Base-by-base conservation (phyloP, 2,797 vertebrate species). In the Champsocephalus gunnari region DNA sequence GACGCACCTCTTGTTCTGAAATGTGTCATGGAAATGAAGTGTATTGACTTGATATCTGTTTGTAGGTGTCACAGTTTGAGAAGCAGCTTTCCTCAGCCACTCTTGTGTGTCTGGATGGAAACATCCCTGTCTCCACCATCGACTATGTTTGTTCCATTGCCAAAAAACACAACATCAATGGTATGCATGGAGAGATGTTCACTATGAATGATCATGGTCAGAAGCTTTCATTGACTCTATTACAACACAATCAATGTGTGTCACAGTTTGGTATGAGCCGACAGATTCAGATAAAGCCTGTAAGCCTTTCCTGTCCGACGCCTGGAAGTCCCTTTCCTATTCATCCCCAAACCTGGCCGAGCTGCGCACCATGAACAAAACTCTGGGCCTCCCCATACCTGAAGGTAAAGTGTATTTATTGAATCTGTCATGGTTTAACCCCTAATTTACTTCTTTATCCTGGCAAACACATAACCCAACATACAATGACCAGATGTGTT, bases 231-330 rank as follows among this genome's bases (percentile, higher is more conserved):
- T 63, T 71, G 32, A 63, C 68, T 80, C 62, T 72, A 56, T 84
- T 16, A 9, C n/a, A 17, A 64, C 64, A 17, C 14, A 34, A 13
- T 63, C 28, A 24, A 16, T 83, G 32, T 85, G 55, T 89, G 56
- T 81, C 59, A 74, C 91, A 98, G 97, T 98, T 85, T 98, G 96
- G 94, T 98, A 95, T 43, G 97, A 98, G 89, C 97, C 97, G 1
- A 97, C 97, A 1, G 95, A 97, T 89, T 87, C 91, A 79, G 94
- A 95, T 81, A 97, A 97, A 80, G 97, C 97, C 24, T 90, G 93
- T 19, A 98, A 97, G 90, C 97, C 97, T 0, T 98, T 98, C 84
- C 88, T 96, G 68, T 97, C 96, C 28, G 95, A 96, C 32, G 94
- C 95, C 90, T 98, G 97, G 97, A 97, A 94, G 88, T 91, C 88